A percentile compares a stretch with the other conserved stretches of the same genome.
Conservation (phyloP, 2,113 vertebrate genomes). For the Stigmatopora argus region DNA sequence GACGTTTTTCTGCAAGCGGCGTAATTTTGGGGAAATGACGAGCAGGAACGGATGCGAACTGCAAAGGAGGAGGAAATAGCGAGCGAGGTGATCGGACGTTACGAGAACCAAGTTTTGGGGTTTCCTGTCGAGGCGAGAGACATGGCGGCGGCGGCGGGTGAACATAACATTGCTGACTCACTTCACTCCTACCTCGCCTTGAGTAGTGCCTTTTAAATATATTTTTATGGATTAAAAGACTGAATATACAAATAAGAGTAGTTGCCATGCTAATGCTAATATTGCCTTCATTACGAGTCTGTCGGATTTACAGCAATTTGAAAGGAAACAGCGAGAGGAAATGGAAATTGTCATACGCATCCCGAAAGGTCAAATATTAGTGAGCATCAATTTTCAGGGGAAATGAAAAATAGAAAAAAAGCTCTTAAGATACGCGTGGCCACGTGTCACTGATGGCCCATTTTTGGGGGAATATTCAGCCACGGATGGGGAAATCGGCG, state of each 20-base stretch:
- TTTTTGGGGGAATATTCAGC: conserved; percentile 32
- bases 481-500: conserved; percentile 5
- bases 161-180: conserved; percentile 52
- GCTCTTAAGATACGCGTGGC: conserved; percentile 34
- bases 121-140: conserved; percentile 25
- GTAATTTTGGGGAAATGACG: too few relatives aligned
- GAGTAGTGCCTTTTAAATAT: conserved; percentile 1
- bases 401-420: conserved; percentile 1
- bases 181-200: conserved; percentile 47
- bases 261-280: conserved; percentile 12
- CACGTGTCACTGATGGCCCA: conserved; percentile 55
- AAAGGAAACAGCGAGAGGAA: neutral
- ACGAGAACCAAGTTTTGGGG: conserved; percentile 10
- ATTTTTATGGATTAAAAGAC: neutral
- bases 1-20: too few relatives aligned
- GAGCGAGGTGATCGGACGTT: conserved; percentile 7
- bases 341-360: neutral
- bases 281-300: neutral
- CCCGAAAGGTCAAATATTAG: neutral
- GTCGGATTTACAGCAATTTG: too few relatives aligned
- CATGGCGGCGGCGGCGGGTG: conserved; percentile 21
- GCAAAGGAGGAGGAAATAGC: too few relatives aligned
- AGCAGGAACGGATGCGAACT: too few relatives aligned
- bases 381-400: neutral
- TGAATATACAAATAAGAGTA: conserved; percentile 19